Evolutionary conservation across 2,888 invertebrate genomes (phyloP).

Genomic region (Polyommatus iphigenia): DNA sequence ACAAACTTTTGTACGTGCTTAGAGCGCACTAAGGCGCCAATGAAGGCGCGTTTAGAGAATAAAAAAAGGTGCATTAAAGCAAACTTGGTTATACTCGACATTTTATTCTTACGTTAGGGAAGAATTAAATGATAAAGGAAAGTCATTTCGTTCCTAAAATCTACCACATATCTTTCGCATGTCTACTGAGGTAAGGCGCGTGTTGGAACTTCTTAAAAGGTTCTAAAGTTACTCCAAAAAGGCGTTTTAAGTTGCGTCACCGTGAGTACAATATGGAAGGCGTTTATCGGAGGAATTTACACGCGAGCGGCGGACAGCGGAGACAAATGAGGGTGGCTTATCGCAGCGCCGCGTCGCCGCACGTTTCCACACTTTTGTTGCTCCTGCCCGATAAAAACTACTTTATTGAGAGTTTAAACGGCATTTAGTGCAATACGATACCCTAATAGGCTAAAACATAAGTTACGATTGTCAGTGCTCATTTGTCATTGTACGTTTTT

Average conservation of each 20-base stretch:
- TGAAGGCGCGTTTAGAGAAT: too few relatives aligned
- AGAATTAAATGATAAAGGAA: too few relatives aligned
- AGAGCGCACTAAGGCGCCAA: not conserved
- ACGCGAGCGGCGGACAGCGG: conserved; percentile 63
- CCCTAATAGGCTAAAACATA: conserved; percentile 53
- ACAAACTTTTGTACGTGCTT: conserved; percentile 11
- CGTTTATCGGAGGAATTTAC: conserved; percentile 75
- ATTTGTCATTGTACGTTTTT: conserved; percentile 2
- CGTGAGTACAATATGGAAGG: conserved; percentile 53
- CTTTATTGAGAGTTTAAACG: conserved; percentile 46
- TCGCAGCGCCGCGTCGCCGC: conserved; percentile 56
- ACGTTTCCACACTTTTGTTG: conserved; percentile 45
- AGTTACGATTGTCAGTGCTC: not conserved
- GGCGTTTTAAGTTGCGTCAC: conserved; percentile 35
- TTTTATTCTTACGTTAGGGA: too few relatives aligned
- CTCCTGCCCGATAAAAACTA: conserved; percentile 36
- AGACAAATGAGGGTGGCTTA: conserved; percentile 76
- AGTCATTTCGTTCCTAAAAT: too few relatives aligned
- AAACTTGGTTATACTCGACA: too few relatives aligned
- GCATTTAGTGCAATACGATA: conserved; percentile 48
- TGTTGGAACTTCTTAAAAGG: too few relatives aligned
- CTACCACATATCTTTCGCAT: too few relatives aligned
- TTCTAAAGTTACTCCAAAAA: not conserved
- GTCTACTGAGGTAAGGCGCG: too few relatives aligned
- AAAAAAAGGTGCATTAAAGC: too few relatives aligned